Base-by-base conservation (phyloP, 1,140 invertebrate genomes). In the Drosophila nikananu region DNA sequence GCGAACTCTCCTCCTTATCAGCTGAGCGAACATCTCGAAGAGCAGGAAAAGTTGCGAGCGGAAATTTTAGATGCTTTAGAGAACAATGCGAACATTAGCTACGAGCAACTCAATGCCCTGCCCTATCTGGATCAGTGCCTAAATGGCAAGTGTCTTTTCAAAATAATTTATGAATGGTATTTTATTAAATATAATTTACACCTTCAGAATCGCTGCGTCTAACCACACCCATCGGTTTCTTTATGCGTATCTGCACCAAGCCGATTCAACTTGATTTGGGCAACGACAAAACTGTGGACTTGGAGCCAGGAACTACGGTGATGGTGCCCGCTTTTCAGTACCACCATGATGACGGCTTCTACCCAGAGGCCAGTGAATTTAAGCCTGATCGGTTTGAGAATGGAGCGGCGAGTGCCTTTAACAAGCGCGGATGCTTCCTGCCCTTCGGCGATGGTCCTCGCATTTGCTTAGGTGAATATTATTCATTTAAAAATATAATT, bases 401-500 rank as follows among this genome's bases (percentile, higher is more conserved):
- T 60, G 83, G 61, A 9, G 70, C 71, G 9, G 79, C 60, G 1
- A 82, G 57, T 55, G 76, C 57, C 19, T 66, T 83, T 0, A 83
- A 39, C 37, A 91, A 92, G 21, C 78, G 73, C 8, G 89, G 91
- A 8, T 65, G 71, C 5, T 73, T 86, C 1, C 77, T 96, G 54
- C 94, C 95, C 4, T 96, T 96, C 76, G 95, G 95, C 1, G 95
- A 95, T 67, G 96, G 96, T 23, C 94, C 95, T 1, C 86, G 96
- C 41, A 95, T 95, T 77, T 96, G 96, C 72, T 94, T 96, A 52
- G 94, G 94, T 89, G 19, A 63, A n/a, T n/a, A n/a, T n/a, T n/a
- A n/a, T n/a, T n/a, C n/a, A 30, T 51, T n/a, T 27, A 32, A 6
- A 32, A 52, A 9, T 52, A 12, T 19, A 12, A 17, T 25, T 27